Conservation (phyloP, 1,140 invertebrate genomes). For the Drosophila nannoptera region DNA sequence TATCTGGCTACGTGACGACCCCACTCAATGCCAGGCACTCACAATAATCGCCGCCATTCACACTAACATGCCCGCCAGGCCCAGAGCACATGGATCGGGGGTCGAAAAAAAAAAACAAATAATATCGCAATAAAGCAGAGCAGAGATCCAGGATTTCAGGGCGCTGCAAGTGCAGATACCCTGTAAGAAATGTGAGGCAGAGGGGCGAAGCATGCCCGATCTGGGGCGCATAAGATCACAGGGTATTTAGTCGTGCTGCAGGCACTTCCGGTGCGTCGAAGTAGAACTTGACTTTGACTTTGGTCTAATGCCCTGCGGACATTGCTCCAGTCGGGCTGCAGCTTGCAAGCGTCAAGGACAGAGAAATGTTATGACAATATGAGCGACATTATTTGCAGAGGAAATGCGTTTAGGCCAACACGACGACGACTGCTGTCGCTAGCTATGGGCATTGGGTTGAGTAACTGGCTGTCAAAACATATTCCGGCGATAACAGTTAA, state of each 20-base stretch:
- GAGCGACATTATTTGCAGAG: conserved; percentile 58
- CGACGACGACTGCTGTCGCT: conserved; percentile 26
- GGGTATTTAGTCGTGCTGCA: conserved; percentile 16
- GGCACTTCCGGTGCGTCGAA: conserved; percentile 26
- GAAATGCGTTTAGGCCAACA: conserved; percentile 68
- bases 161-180: not conserved
- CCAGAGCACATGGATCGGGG: conserved; percentile 32
- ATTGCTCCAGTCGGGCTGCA: conserved; percentile 14
- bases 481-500: conserved; percentile 30
- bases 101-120: conserved; percentile 55
- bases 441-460: conserved; percentile 48
- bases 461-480: conserved; percentile 72
- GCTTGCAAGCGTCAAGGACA: conserved; percentile 34
- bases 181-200: not conserved
- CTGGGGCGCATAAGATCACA: not conserved
- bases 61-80: conserved; percentile 30
- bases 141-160: not conserved
- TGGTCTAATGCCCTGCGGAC: conserved; percentile 32
- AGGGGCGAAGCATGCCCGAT: no score
- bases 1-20: conserved; percentile 33
- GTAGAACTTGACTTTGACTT: conserved; percentile 23
- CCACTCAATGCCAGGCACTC: not conserved
- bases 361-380: conserved; percentile 15
- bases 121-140: conserved; percentile 44
- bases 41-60: conserved; percentile 51